A percentile compares a stretch with the other conserved stretches of the same genome.
Evolutionary conservation across 2,797 vertebrate genomes (phyloP).

Genomic region (Eospalax fontanierii): DNA sequence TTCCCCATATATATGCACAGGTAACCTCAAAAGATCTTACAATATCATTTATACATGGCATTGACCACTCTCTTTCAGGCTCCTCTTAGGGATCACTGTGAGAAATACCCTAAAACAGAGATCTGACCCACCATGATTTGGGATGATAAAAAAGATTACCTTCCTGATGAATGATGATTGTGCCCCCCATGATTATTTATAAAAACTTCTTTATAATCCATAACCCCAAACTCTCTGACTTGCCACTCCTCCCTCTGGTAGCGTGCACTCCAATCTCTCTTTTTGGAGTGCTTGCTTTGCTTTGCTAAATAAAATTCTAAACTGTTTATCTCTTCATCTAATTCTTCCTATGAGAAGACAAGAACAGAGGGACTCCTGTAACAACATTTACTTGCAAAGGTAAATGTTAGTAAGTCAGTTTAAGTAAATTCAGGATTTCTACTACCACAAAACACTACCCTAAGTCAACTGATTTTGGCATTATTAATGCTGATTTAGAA

Average conservation of each 20-base stretch:
- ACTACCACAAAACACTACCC: neutral
- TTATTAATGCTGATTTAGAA: constrained; percentile 18
- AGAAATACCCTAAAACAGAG: neutral
- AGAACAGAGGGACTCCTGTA: neutral
- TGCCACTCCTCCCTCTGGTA: neutral
- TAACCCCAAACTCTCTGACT: neutral
- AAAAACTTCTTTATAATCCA: neutral
- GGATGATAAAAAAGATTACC: neutral
- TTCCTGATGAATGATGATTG: neutral
- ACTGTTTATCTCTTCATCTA: neutral
- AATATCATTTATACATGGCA: neutral
- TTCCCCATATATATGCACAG: neutral
- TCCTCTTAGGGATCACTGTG: neutral
- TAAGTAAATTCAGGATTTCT: neutral
- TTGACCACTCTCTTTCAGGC: neutral
- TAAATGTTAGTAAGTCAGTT: neutral
- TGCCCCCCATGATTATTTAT: neutral
- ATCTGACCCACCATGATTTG: neutral
- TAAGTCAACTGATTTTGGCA: neutral
- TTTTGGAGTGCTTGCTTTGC: neutral
- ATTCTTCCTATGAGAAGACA: neutral
- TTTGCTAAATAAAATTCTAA: neutral
- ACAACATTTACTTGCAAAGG: neutral
- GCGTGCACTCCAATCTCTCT: neutral
- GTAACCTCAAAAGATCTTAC: neutral